Conservation (phyloP, 2,113 vertebrate species). For the Aspiorhynchus laticeps region DNA sequence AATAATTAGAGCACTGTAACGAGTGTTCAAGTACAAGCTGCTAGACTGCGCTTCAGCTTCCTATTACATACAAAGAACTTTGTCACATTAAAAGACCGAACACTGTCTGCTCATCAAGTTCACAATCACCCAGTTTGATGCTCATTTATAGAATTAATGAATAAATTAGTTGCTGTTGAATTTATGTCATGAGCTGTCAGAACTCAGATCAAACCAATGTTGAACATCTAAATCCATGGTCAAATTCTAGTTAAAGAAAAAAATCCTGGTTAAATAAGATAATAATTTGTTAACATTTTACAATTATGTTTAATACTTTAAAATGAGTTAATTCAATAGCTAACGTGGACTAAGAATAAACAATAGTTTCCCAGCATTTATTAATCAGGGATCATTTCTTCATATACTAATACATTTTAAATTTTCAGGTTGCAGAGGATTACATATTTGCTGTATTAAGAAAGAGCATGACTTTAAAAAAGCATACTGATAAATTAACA, state of each 20-base stretch:
- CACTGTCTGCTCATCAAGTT: not conserved
- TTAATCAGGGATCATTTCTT: not conserved
- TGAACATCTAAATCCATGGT: not conserved
- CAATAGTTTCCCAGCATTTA: not conserved
- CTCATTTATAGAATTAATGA: constrained; percentile 22
- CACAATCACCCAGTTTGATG: not conserved
- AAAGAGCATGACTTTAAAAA: not conserved
- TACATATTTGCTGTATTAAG: not conserved
- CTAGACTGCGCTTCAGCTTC: not conserved
- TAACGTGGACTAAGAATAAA: not conserved
- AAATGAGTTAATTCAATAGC: not conserved
- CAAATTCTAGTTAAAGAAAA: not conserved
- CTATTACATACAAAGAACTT: not conserved
- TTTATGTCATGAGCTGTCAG: not conserved
- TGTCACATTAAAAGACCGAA: not conserved
- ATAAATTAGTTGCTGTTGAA: not conserved
- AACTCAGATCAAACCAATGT: not conserved
- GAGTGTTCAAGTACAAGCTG: not conserved
- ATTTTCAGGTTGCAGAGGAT: not conserved
- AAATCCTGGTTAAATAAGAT: not conserved
- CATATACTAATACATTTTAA: not conserved
- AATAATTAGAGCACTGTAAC: constrained; percentile 30
- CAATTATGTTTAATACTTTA: not conserved
- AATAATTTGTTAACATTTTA: not conserved
- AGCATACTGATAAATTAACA: not conserved